These are phyloP conservation scores for Chloroceryle aenea DNA, from an alignment of 2,113 vertebrate species.

Conservation along the genomic window DNA sequence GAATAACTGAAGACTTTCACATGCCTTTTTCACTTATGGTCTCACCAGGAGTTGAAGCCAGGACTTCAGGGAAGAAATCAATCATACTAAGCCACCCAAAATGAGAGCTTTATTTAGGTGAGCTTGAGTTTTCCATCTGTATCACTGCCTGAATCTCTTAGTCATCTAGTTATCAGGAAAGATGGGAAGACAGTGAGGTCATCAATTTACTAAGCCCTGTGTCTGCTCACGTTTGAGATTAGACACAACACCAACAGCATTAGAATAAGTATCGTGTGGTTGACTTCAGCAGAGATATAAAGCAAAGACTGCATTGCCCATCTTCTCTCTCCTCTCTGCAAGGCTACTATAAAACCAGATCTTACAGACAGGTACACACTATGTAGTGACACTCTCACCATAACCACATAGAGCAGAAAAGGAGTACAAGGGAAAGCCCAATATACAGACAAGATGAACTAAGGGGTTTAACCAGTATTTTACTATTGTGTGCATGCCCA, in stretches of 20 bases:
- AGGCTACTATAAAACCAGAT: neutral
- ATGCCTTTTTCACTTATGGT: neutral
- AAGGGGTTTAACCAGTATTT: neutral
- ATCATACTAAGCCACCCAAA: neutral
- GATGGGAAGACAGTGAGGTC: conserved; percentile 58
- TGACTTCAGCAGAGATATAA: neutral
- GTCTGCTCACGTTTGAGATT: conserved; percentile 72
- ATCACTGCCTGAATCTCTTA: conserved; percentile 6
- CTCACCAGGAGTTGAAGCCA: neutral
- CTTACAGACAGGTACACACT: neutral
- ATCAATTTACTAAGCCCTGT: conserved; percentile 67
- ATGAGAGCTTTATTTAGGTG: neutral
- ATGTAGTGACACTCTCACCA: neutral
- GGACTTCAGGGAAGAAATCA: neutral
- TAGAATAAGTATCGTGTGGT: conserved; percentile 44
- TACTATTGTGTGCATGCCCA: neutral
- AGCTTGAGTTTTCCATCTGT: conserved; percentile 25
- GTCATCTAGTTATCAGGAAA: conserved; percentile 8
- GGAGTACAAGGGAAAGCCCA: neutral
- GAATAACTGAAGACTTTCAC: neutral
- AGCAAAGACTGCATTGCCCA: neutral
- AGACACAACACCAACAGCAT: conserved; percentile 64
- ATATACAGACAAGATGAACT: neutral
- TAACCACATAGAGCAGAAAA: neutral
- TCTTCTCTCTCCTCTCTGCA: neutral